Base-by-base conservation (phyloP, 2,797 vertebrate genomes). In the Kryptopterus vitreolus region DNA sequence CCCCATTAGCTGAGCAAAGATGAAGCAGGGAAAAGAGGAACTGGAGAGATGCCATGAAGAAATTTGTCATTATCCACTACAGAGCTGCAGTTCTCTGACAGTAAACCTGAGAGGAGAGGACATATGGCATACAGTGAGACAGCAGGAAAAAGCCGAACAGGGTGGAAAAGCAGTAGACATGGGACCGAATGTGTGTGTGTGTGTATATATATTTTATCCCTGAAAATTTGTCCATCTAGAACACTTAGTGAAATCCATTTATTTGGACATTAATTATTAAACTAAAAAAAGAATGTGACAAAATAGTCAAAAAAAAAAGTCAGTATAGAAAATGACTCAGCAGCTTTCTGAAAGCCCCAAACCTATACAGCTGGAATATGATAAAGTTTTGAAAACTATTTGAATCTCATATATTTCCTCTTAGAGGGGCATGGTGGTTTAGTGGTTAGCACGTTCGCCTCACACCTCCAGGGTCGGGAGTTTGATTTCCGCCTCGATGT, bases 41-140 rank as follows among this genome's bases (percentile, higher is more conserved):
- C 35, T 66, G 35, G 38, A 66, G 22, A 46, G 63, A 66, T 5
- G n/a, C 63, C 63, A 66, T 43, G 63, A n/a, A 66, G 22, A 43
- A 43, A 66, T 66, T 66, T 22, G 24, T n/a, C 0, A 22, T 66
- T 65, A 66, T 66, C 63, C 35, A 46, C 63, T 66, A 46, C 5
- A 66, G 22, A 66, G 20, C 63, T 46, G 38, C 38, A 46, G 38
- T 22, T 24, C n/a, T 22, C 38, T 66, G 38, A 43, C 61, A 62
- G 59, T 62, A 62, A 31, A 33, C 59, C 29, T 62, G 26, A 33
- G 59, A 33, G 29, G 10, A 65, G 63, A 43, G 22, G 33, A 65
- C 62, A 65, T 35, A 43, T 3, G 1, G 63, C 33, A 43, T 35
- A 43, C 35, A 43, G 63, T n/a, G 33, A 66, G 63, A 43, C 63